Conservation (phyloP, 2,797 vertebrate species). For the Dendrocincla tyrannina region DNA sequence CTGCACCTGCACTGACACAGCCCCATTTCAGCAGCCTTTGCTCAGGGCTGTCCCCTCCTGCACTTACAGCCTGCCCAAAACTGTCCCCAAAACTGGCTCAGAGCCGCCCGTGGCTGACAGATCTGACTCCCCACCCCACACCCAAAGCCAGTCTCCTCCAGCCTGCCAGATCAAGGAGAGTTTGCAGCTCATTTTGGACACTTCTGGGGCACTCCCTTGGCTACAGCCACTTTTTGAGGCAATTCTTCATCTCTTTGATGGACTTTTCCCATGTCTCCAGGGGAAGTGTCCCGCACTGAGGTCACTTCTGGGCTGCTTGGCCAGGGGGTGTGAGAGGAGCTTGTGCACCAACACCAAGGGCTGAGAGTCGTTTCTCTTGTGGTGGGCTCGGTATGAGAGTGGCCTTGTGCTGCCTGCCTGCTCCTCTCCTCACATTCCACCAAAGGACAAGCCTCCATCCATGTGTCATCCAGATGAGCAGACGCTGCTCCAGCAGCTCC, state of each 20-base stretch:
- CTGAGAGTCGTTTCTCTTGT: background rate
- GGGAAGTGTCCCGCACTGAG: background rate
- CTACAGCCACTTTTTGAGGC: background rate
- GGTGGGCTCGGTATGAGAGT: background rate
- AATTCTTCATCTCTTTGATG: background rate
- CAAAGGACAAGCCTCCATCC: conserved; percentile 16
- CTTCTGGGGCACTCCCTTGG: conserved; percentile 34
- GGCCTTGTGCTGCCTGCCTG: conserved; percentile 26
- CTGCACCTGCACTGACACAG: background rate
- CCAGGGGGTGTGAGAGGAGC: background rate
- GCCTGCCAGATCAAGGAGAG: conserved; percentile 12
- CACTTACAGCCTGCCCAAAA: background rate
- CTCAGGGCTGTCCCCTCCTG: background rate
- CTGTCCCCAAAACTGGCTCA: background rate
- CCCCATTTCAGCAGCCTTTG: background rate
- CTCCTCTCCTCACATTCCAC: background rate
- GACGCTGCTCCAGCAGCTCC: conserved; percentile 46
- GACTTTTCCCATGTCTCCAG: background rate
- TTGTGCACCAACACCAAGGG: background rate
- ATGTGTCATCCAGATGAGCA: conserved; percentile 63
- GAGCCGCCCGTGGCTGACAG: background rate
- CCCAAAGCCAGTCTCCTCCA: background rate
- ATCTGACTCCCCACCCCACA: background rate
- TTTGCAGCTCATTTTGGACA: conserved; percentile 36
- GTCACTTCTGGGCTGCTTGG: background rate